These are phyloP conservation scores for Clistopyga incitator DNA, from an alignment of 2,888 invertebrate genomes.

Conservation along the genomic window DNA sequence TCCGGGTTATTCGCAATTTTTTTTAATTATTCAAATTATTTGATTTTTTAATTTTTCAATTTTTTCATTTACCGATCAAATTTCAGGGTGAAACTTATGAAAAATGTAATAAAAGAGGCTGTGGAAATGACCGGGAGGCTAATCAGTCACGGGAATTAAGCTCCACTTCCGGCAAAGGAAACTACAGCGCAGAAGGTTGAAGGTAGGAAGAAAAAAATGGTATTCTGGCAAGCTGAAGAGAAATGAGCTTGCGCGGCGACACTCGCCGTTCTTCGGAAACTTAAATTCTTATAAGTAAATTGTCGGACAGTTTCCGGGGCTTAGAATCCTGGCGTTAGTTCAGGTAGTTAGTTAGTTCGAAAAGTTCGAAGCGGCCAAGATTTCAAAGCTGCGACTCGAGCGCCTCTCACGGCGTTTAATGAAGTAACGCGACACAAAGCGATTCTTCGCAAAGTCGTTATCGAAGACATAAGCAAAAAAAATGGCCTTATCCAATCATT, in stretches of 20 bases:
- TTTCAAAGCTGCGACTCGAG: neutral
- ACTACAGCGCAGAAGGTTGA: neutral
- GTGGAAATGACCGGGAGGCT: neutral
- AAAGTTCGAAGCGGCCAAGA: conserved; percentile 19
- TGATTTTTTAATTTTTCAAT: no score
- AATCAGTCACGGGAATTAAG: neutral
- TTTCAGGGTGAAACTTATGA: no score
- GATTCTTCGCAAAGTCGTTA: conserved; percentile 12
- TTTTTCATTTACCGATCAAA: no score
- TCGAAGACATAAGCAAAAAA: no score
- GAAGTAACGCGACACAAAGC: conserved; percentile 10
- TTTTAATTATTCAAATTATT: no score
- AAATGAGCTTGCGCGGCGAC: neutral
- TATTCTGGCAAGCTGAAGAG: neutral
- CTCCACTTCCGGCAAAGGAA: neutral
- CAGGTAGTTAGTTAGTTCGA: conserved; percentile 30
- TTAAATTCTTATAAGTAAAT: conserved; percentile 26
- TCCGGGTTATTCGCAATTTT: no score
- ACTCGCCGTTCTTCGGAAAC: neutral
- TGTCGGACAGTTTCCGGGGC: neutral
- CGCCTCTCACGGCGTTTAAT: neutral
- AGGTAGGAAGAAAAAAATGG: neutral
- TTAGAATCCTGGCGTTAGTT: conserved; percentile 6
- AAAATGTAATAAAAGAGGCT: no score
- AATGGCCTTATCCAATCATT: no score